These are phyloP conservation scores for Odiellus spinosus DNA, from an alignment of 2,888 invertebrate species.

Conservation along the genomic window DNA sequence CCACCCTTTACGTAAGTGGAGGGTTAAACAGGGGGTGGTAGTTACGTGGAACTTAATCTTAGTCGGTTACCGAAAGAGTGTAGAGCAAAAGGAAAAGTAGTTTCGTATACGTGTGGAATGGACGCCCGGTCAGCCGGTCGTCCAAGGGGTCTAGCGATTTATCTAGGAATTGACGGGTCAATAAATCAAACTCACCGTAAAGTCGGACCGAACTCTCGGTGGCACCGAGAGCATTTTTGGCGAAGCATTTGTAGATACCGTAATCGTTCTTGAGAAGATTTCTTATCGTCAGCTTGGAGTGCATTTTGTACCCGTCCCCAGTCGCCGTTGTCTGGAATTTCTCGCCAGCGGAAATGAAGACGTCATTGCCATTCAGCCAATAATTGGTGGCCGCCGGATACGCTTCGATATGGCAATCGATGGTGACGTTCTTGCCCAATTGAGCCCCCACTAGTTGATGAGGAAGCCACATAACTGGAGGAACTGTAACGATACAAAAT, in stretches of 20 bases:
- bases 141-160: too few species aligned
- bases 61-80: too few species aligned
- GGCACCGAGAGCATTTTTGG: constrained; percentile 12
- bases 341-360: background rate
- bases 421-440: constrained; percentile 9
- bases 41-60: too few species aligned
- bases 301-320: too few species aligned
- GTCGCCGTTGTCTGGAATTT: too few species aligned
- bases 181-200: constrained; percentile 5
- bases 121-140: too few species aligned
- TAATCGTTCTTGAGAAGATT: constrained; percentile 2
- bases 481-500: constrained; percentile 4
- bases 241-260: constrained; percentile 9
- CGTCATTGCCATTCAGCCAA: constrained; percentile 8
- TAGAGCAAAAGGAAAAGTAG: too few species aligned
- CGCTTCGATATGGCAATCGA: constrained; percentile 14
- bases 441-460: constrained; percentile 6
- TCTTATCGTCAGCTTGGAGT: too few species aligned
- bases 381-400: constrained; percentile 10
- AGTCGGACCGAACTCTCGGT: constrained; percentile 6
- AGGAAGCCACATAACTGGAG: constrained; percentile 12
- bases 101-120: too few species aligned
- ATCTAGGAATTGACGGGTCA: too few species aligned
- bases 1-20: too few species aligned
- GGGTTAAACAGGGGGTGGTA: too few species aligned